Conservation (phyloP, 1,140 invertebrate species). For the Saccostrea cuccullata region DNA sequence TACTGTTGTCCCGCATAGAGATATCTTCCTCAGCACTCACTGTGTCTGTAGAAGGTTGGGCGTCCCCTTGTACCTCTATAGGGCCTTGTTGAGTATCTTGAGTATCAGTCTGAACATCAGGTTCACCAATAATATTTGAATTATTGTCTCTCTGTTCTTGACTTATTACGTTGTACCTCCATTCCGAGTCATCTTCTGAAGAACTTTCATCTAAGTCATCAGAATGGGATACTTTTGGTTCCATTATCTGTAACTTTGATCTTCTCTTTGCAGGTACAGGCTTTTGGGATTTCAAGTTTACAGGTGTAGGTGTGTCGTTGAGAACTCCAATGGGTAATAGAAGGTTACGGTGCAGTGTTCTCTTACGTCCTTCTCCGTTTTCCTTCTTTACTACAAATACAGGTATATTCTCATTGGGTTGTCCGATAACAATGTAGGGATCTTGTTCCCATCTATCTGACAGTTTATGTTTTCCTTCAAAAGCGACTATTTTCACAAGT, state of each 20-base stretch:
- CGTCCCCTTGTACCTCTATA: constrained; percentile 40
- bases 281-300: not conserved
- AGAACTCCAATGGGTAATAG: constrained; percentile 40
- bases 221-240: not conserved
- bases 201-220: not conserved
- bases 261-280: no score
- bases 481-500: constrained; percentile 43
- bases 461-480: constrained; percentile 51
- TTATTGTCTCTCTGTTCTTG: constrained; percentile 40
- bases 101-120: constrained; percentile 28
- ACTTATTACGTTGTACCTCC: not conserved
- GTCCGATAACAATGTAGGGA: constrained; percentile 31
- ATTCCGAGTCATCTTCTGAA: constrained; percentile 40
- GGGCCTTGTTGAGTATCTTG: constrained; percentile 11
- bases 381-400: constrained; percentile 49
- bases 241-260: not conserved
- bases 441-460: constrained; percentile 49
- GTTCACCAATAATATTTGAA: constrained; percentile 33
- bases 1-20: not conserved
- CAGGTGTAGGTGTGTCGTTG: constrained; percentile 26
- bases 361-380: not conserved
- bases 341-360: constrained; percentile 50
- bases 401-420: constrained; percentile 49
- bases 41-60: constrained; percentile 26
- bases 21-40: constrained; percentile 26